Conservation (phyloP, 2,888 invertebrate genomes). For the Ecdyonurus torrentis region DNA sequence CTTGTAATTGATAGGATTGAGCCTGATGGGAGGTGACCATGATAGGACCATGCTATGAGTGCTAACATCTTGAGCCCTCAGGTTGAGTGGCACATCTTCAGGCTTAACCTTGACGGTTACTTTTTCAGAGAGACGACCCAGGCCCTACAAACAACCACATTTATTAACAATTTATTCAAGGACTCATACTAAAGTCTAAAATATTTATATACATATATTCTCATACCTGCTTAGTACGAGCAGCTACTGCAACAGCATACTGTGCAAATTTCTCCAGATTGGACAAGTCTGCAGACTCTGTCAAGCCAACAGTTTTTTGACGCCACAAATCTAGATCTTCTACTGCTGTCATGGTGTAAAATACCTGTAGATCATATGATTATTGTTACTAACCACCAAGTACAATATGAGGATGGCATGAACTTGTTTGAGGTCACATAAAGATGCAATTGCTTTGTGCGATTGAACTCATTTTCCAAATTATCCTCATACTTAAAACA, state of each 20-base stretch:
- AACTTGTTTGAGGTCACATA: not conserved
- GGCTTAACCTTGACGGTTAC: conserved; percentile 23
- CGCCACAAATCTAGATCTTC: conserved; percentile 26
- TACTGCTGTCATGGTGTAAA: conserved; percentile 23
- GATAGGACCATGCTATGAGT: conserved; percentile 24
- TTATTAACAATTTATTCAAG: not conserved
- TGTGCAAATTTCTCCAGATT: conserved; percentile 24
- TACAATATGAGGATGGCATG: no score
- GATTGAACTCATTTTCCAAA: no score
- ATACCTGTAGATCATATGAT: conserved; percentile 17
- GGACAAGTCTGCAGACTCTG: conserved; percentile 23
- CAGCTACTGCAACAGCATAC: conserved; percentile 26
- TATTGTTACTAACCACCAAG: no score
- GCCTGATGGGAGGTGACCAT: conserved; percentile 24
- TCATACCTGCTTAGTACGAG: conserved; percentile 21
- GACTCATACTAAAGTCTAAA: no score
- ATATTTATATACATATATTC: no score
- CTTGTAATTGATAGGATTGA: conserved; percentile 23
- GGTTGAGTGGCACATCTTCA: conserved; percentile 24
- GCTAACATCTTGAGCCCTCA: conserved; percentile 23
- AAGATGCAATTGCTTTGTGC: no score
- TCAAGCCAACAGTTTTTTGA: conserved; percentile 22
- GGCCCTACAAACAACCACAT: conserved; percentile 13
- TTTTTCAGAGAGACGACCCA: conserved; percentile 24
- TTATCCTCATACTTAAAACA: no score